A percentile compares a stretch with the other conserved stretches of the same genome.
Evolutionary conservation across 2,888 invertebrate genomes (phyloP).

Genomic region (Nebria salina): DNA sequence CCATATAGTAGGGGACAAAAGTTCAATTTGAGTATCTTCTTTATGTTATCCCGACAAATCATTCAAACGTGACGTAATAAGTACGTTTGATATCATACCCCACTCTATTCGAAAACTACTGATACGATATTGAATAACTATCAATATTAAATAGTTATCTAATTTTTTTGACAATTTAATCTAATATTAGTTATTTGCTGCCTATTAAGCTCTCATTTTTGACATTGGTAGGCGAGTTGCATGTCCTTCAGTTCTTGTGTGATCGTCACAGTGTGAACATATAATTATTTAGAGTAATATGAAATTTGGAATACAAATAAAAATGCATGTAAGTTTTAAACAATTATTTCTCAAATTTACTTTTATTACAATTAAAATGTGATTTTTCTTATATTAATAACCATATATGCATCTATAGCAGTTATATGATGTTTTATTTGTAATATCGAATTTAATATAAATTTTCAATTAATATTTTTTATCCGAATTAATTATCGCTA

Average conservation of each 20-base stretch:
- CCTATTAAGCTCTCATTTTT: not conserved
- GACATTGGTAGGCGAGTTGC: not conserved
- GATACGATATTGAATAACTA: not conserved
- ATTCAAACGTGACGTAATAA: not conserved
- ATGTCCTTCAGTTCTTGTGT: not conserved
- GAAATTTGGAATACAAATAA: not conserved
- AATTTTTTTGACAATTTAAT: not conserved
- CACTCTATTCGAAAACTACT: not conserved
- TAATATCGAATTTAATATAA: not conserved
- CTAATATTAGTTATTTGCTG: not conserved
- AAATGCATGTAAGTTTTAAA: not conserved
- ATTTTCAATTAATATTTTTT: not conserved
- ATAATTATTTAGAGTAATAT: not conserved
- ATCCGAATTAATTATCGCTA: not conserved
- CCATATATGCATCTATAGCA: not conserved
- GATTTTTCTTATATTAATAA: not conserved
- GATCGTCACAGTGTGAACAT: not conserved
- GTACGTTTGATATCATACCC: not conserved
- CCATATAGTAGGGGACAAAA: too few relatives aligned
- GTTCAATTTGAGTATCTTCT: too few relatives aligned
- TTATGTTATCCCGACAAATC: too few relatives aligned
- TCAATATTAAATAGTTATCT: not conserved
- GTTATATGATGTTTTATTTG: not conserved
- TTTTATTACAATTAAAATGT: not conserved
- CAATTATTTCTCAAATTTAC: not conserved